Evolutionary conservation across 2,888 invertebrate species (phyloP), one percentile per base, ranked within the genome.

Genomic region (Zeuzera pyrina): DNA sequence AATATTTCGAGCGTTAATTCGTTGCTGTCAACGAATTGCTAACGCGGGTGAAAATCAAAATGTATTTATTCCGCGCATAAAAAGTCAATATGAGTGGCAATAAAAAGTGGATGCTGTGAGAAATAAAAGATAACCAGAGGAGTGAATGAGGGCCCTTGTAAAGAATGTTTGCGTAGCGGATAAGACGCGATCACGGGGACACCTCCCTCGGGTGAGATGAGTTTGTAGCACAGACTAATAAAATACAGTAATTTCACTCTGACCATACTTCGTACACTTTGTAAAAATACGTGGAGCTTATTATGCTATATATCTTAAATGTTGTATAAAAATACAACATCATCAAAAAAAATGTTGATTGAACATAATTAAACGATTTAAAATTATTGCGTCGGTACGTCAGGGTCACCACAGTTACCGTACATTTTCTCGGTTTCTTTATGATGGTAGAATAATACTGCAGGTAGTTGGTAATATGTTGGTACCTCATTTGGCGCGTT

Each of bases 71-170:
- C 81, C 56, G 55, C 58, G 61, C 64, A 79, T 78, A 83, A 81
- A 83, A 83, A 81, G 79, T 76, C 83, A 81, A 83, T 81, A 83
- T 79, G 76, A 69, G 67, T 64, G 74, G 79, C 77, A 76, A 76
- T 76, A 76, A 76, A 73, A 74, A 62, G 71, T 63, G 73, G 68
- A 72, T 71, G 68, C 65, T 52, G 70, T 53, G 67, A 68, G 72
- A 74, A 74, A 74, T 74, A 78, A 81, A 78, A 79, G 76, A 78
- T 79, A 81, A 81, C 79, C 79, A 55, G 57, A 55, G 55, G 52
- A 78, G 72, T 77, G 81, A 78, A 71, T 65, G 74, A 57, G 59
- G 66, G 71, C 71, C 65, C 76, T 72, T 74, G 77, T 78, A 76
- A 81, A 77, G 76, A 74, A 74, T 79, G 81, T 83, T 83, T 79